phyloP scores from a whole-genome alignment of 1,140 invertebrate species.

The Lordiphosa collinella region DNA sequence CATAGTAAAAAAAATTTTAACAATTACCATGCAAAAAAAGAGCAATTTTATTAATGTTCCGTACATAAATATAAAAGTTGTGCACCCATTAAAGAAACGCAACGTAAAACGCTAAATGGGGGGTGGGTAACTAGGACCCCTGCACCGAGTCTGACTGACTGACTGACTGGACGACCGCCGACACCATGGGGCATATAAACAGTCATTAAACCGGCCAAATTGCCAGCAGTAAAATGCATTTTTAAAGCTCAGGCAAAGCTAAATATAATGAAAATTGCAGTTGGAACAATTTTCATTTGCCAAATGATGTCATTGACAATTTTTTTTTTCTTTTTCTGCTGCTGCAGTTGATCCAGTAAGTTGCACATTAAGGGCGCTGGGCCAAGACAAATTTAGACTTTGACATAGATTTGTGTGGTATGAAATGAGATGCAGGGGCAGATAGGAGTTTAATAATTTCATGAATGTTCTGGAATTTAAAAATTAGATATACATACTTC shows the following conservation, averaged over 20 bases:
- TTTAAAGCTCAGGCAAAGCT: not conserved
- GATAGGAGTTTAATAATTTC: not conserved
- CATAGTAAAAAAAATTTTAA: constrained; percentile 57
- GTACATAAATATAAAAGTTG: constrained; percentile 42
- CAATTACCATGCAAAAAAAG: constrained; percentile 41
- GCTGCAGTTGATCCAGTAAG: constrained; percentile 49
- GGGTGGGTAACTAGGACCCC: constrained; percentile 3
- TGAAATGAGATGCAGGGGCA: not conserved
- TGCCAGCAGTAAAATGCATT: constrained; percentile 14
- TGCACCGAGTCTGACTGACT: constrained; percentile 1
- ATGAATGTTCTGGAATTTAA: not conserved
- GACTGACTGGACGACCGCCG: no score
- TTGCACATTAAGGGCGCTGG: constrained; percentile 51
- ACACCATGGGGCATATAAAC: constrained; percentile 22
- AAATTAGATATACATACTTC: no score
- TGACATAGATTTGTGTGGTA: constrained; percentile 57
- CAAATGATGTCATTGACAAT: constrained; percentile 62
- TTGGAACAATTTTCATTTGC: not conserved
- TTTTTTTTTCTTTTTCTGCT: not conserved
- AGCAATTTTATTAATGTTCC: constrained; percentile 47
- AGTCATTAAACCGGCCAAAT: constrained; percentile 23
- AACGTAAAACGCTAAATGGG: no score
- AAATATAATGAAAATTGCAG: constrained; percentile 7
- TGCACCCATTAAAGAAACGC: constrained; percentile 15
- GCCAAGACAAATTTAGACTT: constrained; percentile 63